Conservation (phyloP, 2,797 vertebrate species). For the Chiroxiphia lanceolata region DNA sequence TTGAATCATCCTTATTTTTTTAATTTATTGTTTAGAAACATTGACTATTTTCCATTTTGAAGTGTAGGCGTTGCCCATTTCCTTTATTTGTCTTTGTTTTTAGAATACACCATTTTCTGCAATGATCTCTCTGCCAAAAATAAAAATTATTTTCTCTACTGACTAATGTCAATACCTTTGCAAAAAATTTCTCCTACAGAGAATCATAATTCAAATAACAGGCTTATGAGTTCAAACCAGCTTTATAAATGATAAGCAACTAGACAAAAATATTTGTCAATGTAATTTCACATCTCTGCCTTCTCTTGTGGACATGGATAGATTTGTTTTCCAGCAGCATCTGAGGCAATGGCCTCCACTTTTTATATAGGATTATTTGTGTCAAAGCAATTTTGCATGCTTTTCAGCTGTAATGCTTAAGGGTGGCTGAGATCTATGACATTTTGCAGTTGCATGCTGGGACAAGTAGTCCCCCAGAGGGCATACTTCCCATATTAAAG, state of each 20-base stretch:
- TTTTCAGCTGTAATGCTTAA: neutral
- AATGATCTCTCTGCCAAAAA: neutral
- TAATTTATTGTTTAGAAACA: neutral
- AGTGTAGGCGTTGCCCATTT: neutral
- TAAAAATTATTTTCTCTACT: neutral
- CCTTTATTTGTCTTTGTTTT: neutral
- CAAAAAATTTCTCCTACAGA: neutral
- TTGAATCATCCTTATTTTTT: neutral
- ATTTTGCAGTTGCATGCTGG: conserved; percentile 44
- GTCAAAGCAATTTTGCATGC: conserved; percentile 53
- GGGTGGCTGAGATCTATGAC: neutral
- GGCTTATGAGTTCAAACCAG: neutral
- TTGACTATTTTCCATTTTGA: neutral
- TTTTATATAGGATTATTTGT: conserved; percentile 27
- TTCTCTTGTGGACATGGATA: neutral
- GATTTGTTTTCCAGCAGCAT: conserved; percentile 25
- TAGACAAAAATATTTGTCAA: neutral
- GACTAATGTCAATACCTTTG: neutral
- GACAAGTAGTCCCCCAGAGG: conserved; percentile 22
- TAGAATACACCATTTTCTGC: neutral
- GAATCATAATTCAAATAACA: neutral
- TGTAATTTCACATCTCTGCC: neutral
- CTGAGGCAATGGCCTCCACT: neutral
- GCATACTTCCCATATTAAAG: conserved; percentile 34
- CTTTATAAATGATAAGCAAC: neutral